Evolutionary conservation across 2,888 invertebrate species (phyloP).

Genomic region (Epicampocera succincta): DNA sequence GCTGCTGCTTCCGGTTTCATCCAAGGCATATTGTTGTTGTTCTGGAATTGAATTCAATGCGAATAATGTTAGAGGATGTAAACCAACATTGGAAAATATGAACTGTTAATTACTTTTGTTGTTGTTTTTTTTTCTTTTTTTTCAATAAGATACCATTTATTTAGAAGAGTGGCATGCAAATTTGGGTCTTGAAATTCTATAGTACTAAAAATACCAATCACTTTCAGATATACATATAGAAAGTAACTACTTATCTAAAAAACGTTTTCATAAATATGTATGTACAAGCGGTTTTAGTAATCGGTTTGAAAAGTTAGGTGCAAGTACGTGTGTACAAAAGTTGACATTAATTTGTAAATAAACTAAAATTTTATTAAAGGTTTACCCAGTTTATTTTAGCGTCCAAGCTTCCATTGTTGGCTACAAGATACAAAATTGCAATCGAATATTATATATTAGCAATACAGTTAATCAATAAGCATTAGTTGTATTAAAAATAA

Average conservation of each 20-base stretch:
- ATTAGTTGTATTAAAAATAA: slow-evolving; percentile 43
- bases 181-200: not conserved
- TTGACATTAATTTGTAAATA: not conserved
- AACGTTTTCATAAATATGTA: not conserved
- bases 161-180: slow-evolving; percentile 32
- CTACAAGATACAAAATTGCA: slow-evolving; percentile 79
- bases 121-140: too few species aligned
- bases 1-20: slow-evolving; percentile 81
- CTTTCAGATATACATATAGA: not conserved
- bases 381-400: slow-evolving; percentile 82
- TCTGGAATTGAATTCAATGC: slow-evolving; percentile 72
- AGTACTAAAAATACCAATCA: not conserved
- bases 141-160: not conserved
- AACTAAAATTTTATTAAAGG: slow-evolving; percentile 17
- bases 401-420: slow-evolving; percentile 82
- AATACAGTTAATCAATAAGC: slow-evolving; percentile 50
- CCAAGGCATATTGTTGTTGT: slow-evolving; percentile 80
- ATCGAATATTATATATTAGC: slow-evolving; percentile 70
- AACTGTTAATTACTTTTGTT: not conserved
- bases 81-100: not conserved
- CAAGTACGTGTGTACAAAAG: slow-evolving; percentile 29
- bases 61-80: slow-evolving; percentile 28
- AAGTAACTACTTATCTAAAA: slow-evolving; percentile 5
- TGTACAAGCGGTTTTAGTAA: not conserved
- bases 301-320: slow-evolving; percentile 8